Conservation (phyloP, 2,888 invertebrate species). For the Drosophila imparisetae region DNA sequence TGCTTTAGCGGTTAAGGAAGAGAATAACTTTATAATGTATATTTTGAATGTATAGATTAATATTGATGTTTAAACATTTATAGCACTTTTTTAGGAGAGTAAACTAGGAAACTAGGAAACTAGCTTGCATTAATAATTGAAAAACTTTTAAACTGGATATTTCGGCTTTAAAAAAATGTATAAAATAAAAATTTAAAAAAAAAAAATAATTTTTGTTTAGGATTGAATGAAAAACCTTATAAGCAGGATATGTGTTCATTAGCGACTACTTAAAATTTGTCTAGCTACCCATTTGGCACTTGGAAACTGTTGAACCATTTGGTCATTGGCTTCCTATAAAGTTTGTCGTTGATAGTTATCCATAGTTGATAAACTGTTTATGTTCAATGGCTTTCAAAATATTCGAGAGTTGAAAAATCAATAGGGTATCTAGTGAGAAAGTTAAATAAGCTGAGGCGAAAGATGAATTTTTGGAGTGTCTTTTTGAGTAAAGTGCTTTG, state of each 20-base stretch:
- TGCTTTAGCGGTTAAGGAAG: neutral
- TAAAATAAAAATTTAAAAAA: too few species aligned
- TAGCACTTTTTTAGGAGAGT: too few species aligned
- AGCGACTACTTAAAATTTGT: too few species aligned
- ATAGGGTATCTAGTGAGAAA: neutral
- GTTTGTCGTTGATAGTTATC: neutral
- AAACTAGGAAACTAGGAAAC: too few species aligned
- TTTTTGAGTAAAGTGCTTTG: neutral
- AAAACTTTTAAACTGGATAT: neutral
- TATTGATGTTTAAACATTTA: neutral
- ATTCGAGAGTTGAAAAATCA: neutral
- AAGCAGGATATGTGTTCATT: neutral
- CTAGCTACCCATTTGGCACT: neutral
- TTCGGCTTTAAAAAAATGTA: too few species aligned
- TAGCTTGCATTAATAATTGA: neutral
- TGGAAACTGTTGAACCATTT: neutral
- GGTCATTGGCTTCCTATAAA: neutral
- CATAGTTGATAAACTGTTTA: neutral
- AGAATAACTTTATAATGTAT: neutral
- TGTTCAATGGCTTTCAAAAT: neutral
- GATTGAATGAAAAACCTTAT: neutral
- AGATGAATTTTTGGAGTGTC: neutral
- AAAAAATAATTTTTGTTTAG: neutral
- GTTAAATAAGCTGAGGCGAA: neutral
- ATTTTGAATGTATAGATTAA: neutral